phyloP scores from a whole-genome alignment of 2,797 vertebrate genomes.

The Enteromius unitaeniatus region DNA sequence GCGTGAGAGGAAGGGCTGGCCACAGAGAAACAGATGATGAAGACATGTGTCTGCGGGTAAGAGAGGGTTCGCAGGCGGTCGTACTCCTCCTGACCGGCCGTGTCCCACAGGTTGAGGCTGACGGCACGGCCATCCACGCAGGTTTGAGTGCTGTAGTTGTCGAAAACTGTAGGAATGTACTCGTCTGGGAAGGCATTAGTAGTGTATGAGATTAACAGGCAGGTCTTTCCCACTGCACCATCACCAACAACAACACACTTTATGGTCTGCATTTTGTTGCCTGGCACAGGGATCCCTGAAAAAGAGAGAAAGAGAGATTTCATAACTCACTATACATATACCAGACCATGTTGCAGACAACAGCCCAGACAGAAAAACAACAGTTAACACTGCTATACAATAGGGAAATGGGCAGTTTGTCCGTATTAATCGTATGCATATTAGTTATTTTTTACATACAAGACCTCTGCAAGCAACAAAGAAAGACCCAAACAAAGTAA shows the following conservation, averaged over 20 bases:
- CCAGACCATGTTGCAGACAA: background rate
- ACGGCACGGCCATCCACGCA: conserved; percentile 81
- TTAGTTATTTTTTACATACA: background rate
- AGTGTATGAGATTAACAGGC: conserved; percentile 84
- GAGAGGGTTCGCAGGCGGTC: conserved; percentile 80
- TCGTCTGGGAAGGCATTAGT: conserved; percentile 83
- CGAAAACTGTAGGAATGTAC: conserved; percentile 79
- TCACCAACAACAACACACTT: conserved; percentile 85
- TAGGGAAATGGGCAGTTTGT: background rate
- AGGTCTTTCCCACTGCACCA: conserved; percentile 84
- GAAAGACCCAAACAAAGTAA: conserved; percentile 24
- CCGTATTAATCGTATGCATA: background rate
- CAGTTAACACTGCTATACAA: background rate
- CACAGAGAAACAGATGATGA: conserved; percentile 84
- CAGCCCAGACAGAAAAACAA: background rate
- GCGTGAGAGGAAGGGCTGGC: conserved; percentile 83
- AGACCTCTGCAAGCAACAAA: background rate
- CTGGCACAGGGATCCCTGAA: conserved; percentile 38
- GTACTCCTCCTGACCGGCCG: conserved; percentile 83
- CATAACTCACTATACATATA: background rate
- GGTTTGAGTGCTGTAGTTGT: conserved; percentile 85
- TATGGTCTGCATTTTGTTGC: conserved; percentile 81
- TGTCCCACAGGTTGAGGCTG: conserved; percentile 84
- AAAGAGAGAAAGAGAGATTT: conserved; percentile 16
- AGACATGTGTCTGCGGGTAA: conserved; percentile 82